Conservation (phyloP, 2,113 vertebrate species). For the Sciurus niger region DNA sequence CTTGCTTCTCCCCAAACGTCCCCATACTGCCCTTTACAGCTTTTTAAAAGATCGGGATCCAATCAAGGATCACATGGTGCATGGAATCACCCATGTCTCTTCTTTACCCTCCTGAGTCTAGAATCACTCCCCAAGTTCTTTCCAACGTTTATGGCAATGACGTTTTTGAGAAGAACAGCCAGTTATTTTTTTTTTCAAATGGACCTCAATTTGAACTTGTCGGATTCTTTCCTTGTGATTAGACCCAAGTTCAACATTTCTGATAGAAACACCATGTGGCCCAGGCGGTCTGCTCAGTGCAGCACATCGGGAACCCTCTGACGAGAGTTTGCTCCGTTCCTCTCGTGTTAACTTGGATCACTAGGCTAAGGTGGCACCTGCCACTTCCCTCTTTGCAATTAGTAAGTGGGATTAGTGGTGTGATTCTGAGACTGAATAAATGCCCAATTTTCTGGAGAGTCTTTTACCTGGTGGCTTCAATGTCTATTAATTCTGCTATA, state of each 20-base stretch:
- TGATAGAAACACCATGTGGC: neutral
- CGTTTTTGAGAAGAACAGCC: neutral
- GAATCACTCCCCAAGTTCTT: neutral
- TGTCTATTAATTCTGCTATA: neutral
- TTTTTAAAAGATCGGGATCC: neutral
- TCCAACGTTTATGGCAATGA: neutral
- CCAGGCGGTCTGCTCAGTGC: neutral
- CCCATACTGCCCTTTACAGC: neutral
- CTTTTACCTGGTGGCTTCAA: neutral
- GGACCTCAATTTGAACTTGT: neutral
- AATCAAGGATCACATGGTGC: neutral
- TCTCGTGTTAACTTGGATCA: neutral
- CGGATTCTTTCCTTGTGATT: neutral
- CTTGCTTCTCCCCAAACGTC: neutral
- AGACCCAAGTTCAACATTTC: conserved; percentile 11
- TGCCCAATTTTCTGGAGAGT: neutral
- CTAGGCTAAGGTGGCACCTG: neutral
- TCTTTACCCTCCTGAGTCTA: neutral
- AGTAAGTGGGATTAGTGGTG: neutral
- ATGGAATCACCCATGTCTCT: neutral
- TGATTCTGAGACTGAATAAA: neutral
- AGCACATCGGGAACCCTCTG: neutral
- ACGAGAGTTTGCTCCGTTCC: neutral
- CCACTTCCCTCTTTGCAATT: neutral
- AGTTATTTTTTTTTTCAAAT: neutral